These are phyloP conservation scores for Anniella stebbinsi DNA, from an alignment of 2,797 vertebrate genomes.

Conservation along the genomic window DNA sequence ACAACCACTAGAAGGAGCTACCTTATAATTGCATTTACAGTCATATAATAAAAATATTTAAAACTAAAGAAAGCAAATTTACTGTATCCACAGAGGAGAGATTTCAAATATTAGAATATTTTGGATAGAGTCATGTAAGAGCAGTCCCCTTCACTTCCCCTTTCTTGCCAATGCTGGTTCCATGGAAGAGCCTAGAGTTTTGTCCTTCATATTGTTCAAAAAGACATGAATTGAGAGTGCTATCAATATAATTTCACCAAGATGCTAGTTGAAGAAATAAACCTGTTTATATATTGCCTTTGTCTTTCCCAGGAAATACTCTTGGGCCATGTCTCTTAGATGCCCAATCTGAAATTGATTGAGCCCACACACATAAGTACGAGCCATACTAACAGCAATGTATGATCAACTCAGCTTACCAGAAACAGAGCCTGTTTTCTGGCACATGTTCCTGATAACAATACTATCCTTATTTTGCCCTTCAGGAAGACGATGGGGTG, in stretches of 20 bases:
- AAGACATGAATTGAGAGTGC: neutral
- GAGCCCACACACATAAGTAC: neutral
- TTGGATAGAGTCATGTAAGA: too few relatives aligned
- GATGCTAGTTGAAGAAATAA: neutral
- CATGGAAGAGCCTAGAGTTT: neutral
- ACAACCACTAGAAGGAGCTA: conserved; percentile 59
- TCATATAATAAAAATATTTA: neutral
- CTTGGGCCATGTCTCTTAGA: too few relatives aligned
- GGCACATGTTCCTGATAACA: neutral
- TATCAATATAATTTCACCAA: neutral
- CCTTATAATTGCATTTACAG: conserved; percentile 6
- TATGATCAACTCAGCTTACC: neutral
- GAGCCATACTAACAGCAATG: neutral
- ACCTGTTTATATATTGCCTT: neutral
- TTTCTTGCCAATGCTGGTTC: neutral
- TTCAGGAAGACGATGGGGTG: neutral
- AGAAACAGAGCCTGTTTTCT: neutral
- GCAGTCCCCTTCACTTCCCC: too few relatives aligned
- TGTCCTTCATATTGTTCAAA: neutral
- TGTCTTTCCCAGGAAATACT: neutral
- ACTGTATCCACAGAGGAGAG: neutral
- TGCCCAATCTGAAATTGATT: neutral
- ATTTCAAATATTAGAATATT: neutral
- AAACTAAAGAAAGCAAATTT: neutral
- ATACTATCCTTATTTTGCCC: neutral